Evolutionary conservation across 2,113 vertebrate species (phyloP), one percentile per base, ranked within the genome.

Genomic region (Tyto alba): DNA sequence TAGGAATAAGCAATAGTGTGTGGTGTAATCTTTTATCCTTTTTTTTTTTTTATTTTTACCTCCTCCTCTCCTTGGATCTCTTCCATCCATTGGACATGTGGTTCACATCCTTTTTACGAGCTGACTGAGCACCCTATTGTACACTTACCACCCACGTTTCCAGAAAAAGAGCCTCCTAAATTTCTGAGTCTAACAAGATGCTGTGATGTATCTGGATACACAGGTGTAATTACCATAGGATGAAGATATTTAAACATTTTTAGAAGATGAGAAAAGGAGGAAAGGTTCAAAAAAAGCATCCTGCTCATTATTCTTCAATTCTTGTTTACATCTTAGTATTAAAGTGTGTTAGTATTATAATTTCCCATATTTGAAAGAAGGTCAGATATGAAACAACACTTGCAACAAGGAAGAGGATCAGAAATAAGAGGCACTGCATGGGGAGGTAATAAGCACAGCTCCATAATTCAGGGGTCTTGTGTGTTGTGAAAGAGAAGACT

Each of bases 401-500:
- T 93, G 27, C 72, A 89, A 60, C 45, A 59, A 62, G 57, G 47
- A 91, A 88, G 64, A 81, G 67, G 74, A 95, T 93, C 90, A 85
- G 38, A 95, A 97, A 91, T 83, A 77, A 92, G 92, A 97, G 95
- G 72, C 64, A 38, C 32, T 85, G 87, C 86, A 29, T 67, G 88
- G 93, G 84, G 82, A 97, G 90, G 85, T 92, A 96, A 95, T 96
- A 97, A 93, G 95, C 87, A 83, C 93, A 90, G 89, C 90, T 95
- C 82, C 88, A 2, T 94, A 97, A 97, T 98, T 98, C 93, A 95
- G 62, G 74, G 96, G 76, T 97, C 95, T 89, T 97, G 93, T 96
- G 72, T 94, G 90, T 97, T 98, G 96, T 95, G 96, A 96, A 97
- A 95, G 41, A 75, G 97, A 97, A 97, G 97, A 95, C 89, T 95